Conservation (phyloP, 2,113 vertebrate genomes). For the Callorhinus ursinus region DNA sequence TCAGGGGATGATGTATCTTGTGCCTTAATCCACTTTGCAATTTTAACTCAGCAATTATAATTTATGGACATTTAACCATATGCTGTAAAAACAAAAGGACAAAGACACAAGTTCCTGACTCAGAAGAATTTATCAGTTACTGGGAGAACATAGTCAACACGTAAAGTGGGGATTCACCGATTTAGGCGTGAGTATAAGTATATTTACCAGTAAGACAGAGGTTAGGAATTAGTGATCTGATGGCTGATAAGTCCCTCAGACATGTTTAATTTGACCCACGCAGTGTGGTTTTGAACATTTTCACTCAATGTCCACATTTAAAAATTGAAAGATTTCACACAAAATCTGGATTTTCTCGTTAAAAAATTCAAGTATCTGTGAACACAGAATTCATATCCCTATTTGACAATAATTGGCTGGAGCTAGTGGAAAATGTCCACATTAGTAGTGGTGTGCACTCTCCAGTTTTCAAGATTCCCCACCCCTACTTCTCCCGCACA, state of each 20-base stretch:
- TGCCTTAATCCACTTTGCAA: not conserved
- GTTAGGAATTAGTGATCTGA: not conserved
- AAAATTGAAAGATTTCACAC: not conserved
- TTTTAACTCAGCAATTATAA: not conserved
- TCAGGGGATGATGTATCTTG: not conserved
- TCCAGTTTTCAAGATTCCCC: not conserved
- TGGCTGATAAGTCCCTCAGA: not conserved
- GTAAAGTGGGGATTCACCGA: not conserved
- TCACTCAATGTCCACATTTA: not conserved
- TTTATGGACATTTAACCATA: not conserved
- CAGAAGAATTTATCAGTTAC: not conserved
- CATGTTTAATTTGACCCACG: not conserved
- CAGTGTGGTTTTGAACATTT: not conserved
- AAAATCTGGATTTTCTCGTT: not conserved
- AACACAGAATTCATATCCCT: not conserved
- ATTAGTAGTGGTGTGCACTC: not conserved
- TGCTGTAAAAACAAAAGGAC: not conserved
- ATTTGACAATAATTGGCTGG: not conserved
- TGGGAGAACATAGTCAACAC: not conserved
- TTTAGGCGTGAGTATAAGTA: not conserved
- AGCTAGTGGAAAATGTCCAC: not conserved
- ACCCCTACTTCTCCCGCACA: rapidly evolving
- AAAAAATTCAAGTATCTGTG: not conserved
- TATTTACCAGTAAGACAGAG: not conserved
- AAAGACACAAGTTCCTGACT: not conserved